A percentile compares a stretch with the other conserved stretches of the same genome.
phyloP scores from a whole-genome alignment of 2,888 invertebrate species.

The Heliconius sara region DNA sequence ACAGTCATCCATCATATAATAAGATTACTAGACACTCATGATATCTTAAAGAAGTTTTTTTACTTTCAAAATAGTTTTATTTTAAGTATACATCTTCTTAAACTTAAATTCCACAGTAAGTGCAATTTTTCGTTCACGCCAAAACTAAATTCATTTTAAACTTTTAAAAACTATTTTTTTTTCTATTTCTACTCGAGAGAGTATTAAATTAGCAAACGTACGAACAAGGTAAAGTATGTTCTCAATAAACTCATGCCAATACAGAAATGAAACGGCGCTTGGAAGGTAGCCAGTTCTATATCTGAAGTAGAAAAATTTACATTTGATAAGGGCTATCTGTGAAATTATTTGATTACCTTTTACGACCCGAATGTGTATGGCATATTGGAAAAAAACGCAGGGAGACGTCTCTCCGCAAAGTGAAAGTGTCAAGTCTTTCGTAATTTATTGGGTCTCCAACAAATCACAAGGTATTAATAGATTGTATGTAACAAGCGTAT shows the following conservation, averaged over 20 bases:
- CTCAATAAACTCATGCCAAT: slow-evolving; percentile 52
- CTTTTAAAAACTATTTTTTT: slow-evolving; percentile 24
- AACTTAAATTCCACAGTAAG: not conserved
- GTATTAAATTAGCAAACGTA: slow-evolving; percentile 41
- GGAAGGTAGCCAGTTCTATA: slow-evolving; percentile 47
- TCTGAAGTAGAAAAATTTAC: slow-evolving; percentile 25
- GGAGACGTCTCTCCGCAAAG: too few species aligned
- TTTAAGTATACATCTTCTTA: not conserved
- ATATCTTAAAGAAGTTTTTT: too few species aligned
- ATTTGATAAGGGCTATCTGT: slow-evolving; percentile 16
- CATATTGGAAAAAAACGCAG: not conserved
- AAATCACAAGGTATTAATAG: too few species aligned
- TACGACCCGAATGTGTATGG: not conserved
- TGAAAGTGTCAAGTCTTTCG: too few species aligned
- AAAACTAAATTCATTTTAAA: slow-evolving; percentile 37
- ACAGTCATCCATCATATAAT: too few species aligned
- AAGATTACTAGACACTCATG: not conserved
- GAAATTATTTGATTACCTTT: slow-evolving; percentile 21
- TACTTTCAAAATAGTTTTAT: not conserved
- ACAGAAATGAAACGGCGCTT: slow-evolving; percentile 50
- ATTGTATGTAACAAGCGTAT: too few species aligned
- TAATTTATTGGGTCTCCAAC: too few species aligned
- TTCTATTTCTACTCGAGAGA: slow-evolving; percentile 36
- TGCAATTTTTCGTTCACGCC: slow-evolving; percentile 9
- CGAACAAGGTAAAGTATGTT: slow-evolving; percentile 46